Conservation (phyloP, 1,140 invertebrate species). For the Schlechtendalia chinensis region DNA sequence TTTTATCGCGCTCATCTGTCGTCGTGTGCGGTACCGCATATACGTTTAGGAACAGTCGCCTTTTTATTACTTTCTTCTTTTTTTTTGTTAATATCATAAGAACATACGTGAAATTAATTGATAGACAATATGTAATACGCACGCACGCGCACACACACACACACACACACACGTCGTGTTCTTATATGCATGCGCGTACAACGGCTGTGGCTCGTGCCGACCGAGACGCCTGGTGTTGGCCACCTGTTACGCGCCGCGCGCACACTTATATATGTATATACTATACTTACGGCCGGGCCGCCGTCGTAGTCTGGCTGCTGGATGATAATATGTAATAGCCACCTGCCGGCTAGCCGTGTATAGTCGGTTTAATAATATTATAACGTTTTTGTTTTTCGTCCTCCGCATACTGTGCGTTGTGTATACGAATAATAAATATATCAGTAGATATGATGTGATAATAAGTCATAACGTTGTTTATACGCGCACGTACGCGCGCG, state of each 20-base stretch:
- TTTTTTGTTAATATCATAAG: not conserved
- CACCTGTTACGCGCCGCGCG: conserved; percentile 3
- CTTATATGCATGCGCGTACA: not conserved
- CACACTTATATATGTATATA: no score
- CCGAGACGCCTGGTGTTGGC: conserved; percentile 37
- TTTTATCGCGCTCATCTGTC: not conserved
- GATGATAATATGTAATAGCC: not conserved
- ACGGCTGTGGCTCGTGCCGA: conserved; percentile 41
- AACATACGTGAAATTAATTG: conserved; percentile 40
- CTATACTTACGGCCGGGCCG: not conserved
- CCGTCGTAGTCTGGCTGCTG: conserved; percentile 25
- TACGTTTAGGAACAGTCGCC: conserved; percentile 7
- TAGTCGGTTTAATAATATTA: not conserved
- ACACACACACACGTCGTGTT: not conserved
- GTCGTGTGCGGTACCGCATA: no score
- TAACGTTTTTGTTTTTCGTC: not conserved
- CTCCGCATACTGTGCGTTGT: no score
- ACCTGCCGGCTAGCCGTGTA: not conserved
- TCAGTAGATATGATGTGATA: not conserved
- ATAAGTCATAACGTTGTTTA: not conserved
- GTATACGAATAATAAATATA: not conserved
- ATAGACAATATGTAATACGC: not conserved
- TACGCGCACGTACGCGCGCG: not conserved
- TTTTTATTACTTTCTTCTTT: conserved; percentile 14
- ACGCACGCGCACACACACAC: not conserved